A percentile compares a stretch with the other conserved stretches of the same genome.
These are phyloP conservation scores for Alouatta palliata DNA, from an alignment of 2,113 vertebrate genomes.

Conservation along the genomic window DNA sequence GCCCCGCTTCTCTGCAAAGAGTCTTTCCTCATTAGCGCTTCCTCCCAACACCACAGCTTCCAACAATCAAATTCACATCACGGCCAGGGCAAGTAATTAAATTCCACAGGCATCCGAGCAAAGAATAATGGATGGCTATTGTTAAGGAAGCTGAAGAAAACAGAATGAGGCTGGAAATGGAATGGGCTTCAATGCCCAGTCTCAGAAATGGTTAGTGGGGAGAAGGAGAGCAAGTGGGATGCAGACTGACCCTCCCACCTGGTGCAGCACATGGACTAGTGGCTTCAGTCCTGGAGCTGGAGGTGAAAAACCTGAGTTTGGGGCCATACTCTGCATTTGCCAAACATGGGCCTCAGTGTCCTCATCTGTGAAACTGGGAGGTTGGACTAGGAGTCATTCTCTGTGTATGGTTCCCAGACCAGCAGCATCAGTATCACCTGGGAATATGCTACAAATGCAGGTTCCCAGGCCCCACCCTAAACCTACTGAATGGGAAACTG, in stretches of 20 bases:
- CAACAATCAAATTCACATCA: slow-evolving; percentile 75
- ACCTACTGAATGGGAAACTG: neutral
- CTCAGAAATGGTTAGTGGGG: neutral
- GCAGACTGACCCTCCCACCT: neutral
- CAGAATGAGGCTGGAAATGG: slow-evolving; percentile 39
- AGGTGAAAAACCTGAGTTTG: neutral
- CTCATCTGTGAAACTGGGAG: neutral
- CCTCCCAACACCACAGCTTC: slow-evolving; percentile 54
- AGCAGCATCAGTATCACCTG: neutral
- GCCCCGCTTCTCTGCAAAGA: slow-evolving; percentile 54
- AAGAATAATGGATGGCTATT: slow-evolving; percentile 72
- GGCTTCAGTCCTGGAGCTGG: neutral
- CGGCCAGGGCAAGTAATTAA: slow-evolving; percentile 66
- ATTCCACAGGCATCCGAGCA: slow-evolving; percentile 71
- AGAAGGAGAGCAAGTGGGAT: neutral
- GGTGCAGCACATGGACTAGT: accelerated
- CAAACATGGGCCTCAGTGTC: neutral
- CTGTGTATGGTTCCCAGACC: neutral
- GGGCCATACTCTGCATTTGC: neutral
- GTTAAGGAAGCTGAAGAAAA: slow-evolving; percentile 51
- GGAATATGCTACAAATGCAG: neutral
- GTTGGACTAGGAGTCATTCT: neutral
- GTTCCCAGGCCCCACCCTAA: neutral
- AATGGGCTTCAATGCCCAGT: slow-evolving; percentile 25
- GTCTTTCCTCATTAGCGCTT: slow-evolving; percentile 67